phyloP scores from a whole-genome alignment of 1,140 invertebrate species.

The Lineus longissimus region DNA sequence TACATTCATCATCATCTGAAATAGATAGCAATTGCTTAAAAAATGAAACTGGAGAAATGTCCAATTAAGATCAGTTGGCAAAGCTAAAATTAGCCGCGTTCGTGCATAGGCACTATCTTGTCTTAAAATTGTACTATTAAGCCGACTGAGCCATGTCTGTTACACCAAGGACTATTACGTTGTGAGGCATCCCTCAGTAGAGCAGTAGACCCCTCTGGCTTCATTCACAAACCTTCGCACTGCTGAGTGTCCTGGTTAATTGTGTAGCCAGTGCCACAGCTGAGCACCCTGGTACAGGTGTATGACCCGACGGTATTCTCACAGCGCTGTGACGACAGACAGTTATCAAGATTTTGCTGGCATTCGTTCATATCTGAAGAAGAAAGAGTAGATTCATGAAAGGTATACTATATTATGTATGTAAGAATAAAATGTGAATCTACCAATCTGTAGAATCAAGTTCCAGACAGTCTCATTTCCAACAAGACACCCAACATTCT shows the following conservation, averaged over 20 bases:
- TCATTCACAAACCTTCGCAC: conserved; percentile 72
- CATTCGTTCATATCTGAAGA: conserved; percentile 59
- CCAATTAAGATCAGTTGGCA: not conserved
- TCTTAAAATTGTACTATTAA: too few relatives aligned
- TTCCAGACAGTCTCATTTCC: too few relatives aligned
- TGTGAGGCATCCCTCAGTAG: not conserved
- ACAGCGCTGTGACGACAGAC: conserved; percentile 43
- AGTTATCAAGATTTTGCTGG: conserved; percentile 50
- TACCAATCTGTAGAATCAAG: too few relatives aligned
- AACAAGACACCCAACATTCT: too few relatives aligned
- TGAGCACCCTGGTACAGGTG: conserved; percentile 61
- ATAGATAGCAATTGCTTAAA: too few relatives aligned
- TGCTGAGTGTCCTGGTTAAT: conserved; percentile 78
- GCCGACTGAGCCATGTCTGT: too few relatives aligned
- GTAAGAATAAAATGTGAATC: too few relatives aligned
- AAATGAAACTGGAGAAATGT: conserved; percentile 1
- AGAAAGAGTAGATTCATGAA: conserved; percentile 7
- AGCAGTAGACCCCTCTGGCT: not conserved
- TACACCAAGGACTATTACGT: too few relatives aligned
- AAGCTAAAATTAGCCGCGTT: too few relatives aligned
- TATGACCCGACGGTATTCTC: conserved; percentile 50
- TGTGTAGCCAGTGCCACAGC: conserved; percentile 95
- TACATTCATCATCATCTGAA: conserved; percentile 89
- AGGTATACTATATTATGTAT: too few relatives aligned
- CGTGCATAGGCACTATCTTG: too few relatives aligned